Evolutionary conservation across 2,113 vertebrate species (phyloP).

Genomic region (Hyperopisus bebe): DNA sequence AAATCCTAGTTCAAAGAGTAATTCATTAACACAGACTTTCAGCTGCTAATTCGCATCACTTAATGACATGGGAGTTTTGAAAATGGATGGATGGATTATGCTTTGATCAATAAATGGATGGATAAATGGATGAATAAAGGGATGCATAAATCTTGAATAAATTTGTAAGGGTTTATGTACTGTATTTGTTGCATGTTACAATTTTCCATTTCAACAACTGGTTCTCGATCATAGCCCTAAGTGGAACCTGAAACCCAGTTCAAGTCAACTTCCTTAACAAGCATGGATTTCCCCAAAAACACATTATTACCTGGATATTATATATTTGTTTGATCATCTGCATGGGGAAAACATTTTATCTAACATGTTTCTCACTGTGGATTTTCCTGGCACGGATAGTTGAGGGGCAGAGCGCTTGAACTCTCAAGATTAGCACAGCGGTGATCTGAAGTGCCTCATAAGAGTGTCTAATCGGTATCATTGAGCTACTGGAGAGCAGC

Average conservation of each 20-base stretch:
- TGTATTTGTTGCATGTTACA: not conserved
- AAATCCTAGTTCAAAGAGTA: not conserved
- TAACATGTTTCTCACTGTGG: not conserved
- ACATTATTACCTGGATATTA: not conserved
- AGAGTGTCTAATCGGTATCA: not conserved
- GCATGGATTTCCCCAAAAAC: not conserved
- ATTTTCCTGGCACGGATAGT: not conserved
- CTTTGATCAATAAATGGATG: not conserved
- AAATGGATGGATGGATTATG: not conserved
- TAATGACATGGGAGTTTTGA: not conserved
- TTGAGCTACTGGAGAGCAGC: not conserved
- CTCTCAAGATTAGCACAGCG: not conserved
- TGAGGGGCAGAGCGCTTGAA: not conserved
- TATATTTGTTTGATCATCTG: not conserved
- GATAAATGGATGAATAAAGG: not conserved
- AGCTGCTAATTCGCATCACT: not conserved
- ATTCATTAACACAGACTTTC: not conserved
- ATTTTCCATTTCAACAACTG: not conserved
- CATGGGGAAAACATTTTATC: not conserved
- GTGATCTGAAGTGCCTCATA: not conserved
- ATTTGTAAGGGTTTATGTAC: not conserved
- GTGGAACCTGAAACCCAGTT: not conserved
- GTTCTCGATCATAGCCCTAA: not conserved
- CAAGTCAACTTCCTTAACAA: not conserved
- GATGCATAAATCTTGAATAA: not conserved